phyloP scores from a whole-genome alignment of 2,888 invertebrate genomes.

The Monoplex corrugatus region DNA sequence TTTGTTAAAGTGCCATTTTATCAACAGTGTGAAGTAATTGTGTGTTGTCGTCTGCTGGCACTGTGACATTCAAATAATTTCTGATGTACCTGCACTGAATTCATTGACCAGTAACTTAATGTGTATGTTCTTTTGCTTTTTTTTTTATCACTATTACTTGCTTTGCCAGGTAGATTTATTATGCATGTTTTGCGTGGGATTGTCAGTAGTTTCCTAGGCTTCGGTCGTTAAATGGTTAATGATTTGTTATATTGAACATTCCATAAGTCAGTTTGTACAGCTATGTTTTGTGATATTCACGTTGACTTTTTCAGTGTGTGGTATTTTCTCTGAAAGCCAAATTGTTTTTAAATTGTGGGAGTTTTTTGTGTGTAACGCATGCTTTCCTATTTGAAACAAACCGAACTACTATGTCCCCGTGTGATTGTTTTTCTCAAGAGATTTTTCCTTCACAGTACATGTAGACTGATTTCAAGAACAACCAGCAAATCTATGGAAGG shows the following conservation, averaged over 20 bases:
- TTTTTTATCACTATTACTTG: background rate
- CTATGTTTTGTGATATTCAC: background rate
- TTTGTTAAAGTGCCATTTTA: conserved; percentile 31
- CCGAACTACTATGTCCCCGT: background rate
- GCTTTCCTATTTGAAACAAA: background rate
- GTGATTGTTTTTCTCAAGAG: background rate
- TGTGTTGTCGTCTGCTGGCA: background rate
- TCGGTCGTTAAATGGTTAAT: background rate
- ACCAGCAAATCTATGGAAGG: too few species aligned
- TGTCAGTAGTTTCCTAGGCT: background rate
- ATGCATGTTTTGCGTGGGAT: background rate
- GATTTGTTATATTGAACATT: background rate
- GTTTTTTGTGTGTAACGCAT: background rate
- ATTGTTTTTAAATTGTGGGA: too few species aligned
- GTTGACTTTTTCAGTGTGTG: background rate
- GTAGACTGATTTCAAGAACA: too few species aligned
- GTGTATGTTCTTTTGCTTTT: background rate
- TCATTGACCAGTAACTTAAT: background rate
- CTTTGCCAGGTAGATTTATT: background rate
- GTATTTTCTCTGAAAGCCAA: too few species aligned
- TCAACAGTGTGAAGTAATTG: background rate
- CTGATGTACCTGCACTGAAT: background rate
- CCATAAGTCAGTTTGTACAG: background rate
- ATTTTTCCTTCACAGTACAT: too few species aligned
- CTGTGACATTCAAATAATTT: background rate